Conservation (phyloP, 2,113 vertebrate genomes). For the Laticauda laticaudata region DNA sequence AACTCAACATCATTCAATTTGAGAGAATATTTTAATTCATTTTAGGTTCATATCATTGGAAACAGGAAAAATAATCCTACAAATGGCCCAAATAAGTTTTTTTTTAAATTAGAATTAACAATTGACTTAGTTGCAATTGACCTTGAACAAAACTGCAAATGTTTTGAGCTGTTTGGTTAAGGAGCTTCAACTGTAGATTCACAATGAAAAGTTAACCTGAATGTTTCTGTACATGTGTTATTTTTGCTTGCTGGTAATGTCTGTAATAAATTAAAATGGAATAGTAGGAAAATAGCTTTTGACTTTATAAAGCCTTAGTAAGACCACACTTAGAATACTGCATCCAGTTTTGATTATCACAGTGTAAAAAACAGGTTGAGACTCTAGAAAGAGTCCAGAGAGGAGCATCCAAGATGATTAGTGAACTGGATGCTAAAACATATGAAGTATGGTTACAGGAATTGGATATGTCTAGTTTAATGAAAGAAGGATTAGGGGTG, state of each 20-base stretch:
- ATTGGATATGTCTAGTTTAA: too few species aligned
- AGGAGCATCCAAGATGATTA: too few species aligned
- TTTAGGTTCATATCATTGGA: slow-evolving; percentile 27
- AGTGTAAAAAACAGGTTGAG: too few species aligned
- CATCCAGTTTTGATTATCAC: too few species aligned
- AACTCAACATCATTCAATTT: slow-evolving; percentile 1
- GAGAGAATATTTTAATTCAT: neutral
- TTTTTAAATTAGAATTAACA: slow-evolving; percentile 43
- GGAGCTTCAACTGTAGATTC: neutral
- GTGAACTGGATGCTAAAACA: too few species aligned
- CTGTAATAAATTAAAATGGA: neutral
- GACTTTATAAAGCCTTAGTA: neutral
- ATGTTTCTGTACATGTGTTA: neutral
- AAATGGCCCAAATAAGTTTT: slow-evolving; percentile 50
- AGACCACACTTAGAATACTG: too few species aligned
- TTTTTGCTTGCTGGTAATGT: neutral
- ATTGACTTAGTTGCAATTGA: slow-evolving; percentile 61
- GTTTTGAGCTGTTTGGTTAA: slow-evolving; percentile 27
- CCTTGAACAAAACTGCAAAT: slow-evolving; percentile 57
- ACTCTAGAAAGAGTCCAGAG: too few species aligned
- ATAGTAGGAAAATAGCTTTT: neutral
- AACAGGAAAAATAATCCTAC: neutral
- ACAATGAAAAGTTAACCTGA: neutral
- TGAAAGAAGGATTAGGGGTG: too few species aligned
- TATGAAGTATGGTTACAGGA: too few species aligned